A percentile compares a stretch with the other conserved stretches of the same genome.
Conservation (phyloP, 1,140 invertebrate species). For the Lithobius niger region DNA sequence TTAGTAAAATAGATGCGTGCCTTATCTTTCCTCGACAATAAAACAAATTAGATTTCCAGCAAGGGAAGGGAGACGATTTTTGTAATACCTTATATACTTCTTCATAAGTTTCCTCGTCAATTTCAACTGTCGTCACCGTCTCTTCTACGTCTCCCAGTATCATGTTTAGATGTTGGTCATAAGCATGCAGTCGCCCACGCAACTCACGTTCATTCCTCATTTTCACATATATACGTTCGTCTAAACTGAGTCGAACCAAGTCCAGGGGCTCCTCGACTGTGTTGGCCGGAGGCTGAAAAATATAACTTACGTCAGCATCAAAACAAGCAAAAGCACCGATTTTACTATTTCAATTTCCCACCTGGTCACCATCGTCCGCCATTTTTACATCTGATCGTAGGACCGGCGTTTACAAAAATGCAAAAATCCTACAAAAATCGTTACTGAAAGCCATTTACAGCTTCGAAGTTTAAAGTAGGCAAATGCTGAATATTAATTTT, state of each 20-base stretch:
- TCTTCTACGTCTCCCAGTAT: conserved; percentile 96
- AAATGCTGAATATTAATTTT: not conserved
- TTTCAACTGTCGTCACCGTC: conserved; percentile 92
- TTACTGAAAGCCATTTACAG: not conserved
- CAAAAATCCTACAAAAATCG: not conserved
- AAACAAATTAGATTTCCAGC: too few relatives aligned
- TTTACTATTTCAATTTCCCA: conserved; percentile 18
- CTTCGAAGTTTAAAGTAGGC: not conserved
- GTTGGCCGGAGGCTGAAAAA: conserved; percentile 53
- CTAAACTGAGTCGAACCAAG: conserved; percentile 83
- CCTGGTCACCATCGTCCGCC: conserved; percentile 36
- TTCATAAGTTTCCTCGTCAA: conserved; percentile 98
- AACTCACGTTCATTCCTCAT: conserved; percentile 96
- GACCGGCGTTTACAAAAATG: not conserved
- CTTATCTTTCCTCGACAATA: too few relatives aligned
- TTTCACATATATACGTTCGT: conserved; percentile 97
- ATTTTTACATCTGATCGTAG: conserved; percentile 16
- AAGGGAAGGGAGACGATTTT: too few relatives aligned
- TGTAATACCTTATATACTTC: conserved; percentile 88
- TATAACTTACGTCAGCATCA: conserved; percentile 10
- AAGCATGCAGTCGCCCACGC: conserved; percentile 84
- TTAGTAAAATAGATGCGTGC: too few relatives aligned
- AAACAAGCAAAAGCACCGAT: conserved; percentile 3
- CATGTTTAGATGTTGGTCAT: conserved; percentile 99
- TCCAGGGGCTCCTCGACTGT: conserved; percentile 95